Evolutionary conservation across 2,888 invertebrate genomes (phyloP), one percentile per base, ranked within the genome.

Genomic region (Teleiodes luculella): DNA sequence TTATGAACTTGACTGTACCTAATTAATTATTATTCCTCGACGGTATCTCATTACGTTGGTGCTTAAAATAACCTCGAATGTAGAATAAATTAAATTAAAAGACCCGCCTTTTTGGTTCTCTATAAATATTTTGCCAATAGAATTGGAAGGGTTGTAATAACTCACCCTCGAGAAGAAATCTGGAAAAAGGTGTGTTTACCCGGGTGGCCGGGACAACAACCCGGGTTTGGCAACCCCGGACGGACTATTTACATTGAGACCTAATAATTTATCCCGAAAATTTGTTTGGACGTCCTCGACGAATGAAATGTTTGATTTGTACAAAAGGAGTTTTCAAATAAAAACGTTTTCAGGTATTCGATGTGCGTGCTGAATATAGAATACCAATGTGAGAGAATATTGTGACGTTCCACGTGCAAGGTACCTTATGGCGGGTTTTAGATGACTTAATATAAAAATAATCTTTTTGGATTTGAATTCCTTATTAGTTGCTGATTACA

Each of bases 241-340:
- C 6, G 24, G 31, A 11, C 53, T 48, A 48, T 48, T 48, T 54
- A 54, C 41, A 33, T 41, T 41, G 41, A 18, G 54, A 45, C 45
- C 49, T 30, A 50, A 50, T 50, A 50, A 54, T 50, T 43, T 49
- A 41, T 49, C 43, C 35, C 35, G 20, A 35, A 7, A 30, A 53
- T 53, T 46, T 14, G 14, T 47, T 39, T 16, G 13, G 30, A 36
- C 3, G 24, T 24, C 6, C 3, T 24, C 14, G 20, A 14, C 18
- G 28, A 53, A 47, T 47, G 33, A 53, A 31, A 18, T 13, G 30
- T 14, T 47, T 47, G 30, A 16, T 47, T 47, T 47, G 33, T 31
- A 33, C 16, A 24, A 47, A 11, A 47, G 33, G 33, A 4, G 7
- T 47, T 31, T 10, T 30, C 31, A 18, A 31, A 31, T 16, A n/a